Base-by-base conservation (phyloP, 1,140 invertebrate genomes). In the Ectropis grisescens region DNA sequence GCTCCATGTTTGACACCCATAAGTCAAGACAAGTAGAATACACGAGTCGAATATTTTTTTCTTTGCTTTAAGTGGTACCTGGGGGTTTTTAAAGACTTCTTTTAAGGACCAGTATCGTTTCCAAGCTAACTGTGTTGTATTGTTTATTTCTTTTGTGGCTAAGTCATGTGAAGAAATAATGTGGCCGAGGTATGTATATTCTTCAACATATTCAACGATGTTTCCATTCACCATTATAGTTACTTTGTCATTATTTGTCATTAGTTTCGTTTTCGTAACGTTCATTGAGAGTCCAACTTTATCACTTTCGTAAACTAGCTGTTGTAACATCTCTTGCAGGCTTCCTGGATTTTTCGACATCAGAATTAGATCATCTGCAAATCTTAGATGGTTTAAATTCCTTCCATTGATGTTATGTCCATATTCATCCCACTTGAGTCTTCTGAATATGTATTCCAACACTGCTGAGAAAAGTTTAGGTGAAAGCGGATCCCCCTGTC, bases 381-480 rank as follows among this genome's bases (percentile, higher is more conserved):
- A 32, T 38, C 36, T 38, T 10, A 38, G 10, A 11, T 38, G 36
- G n/a, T 31, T 37, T 6, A 26, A n/a, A 4, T 26, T n/a, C n/a
- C n/a, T n/a, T n/a, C 24, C 24, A n/a, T 26, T 26, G 4, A 26
- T 26, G 2, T 26, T 26, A 6, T 7, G 4, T 4, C 24, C 24
- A 26, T n/a, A 26, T 26, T 6, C n/a, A 2, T 4, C n/a, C 6
- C 6, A 26, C 2, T 26, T 3, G 2, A 26, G 6, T 26, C 2
- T 4, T 10, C 24, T 26, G n/a, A 26, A 26, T 26, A n/a, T 10
- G 10, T 10, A 2, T 26, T 26, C 24, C n/a, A 26, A n/a, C 2
- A 10, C n/a, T n/a, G 24, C 24, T 4, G 24, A 26, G n/a, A 26
- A 26, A 6, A 26, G 10, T 26, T 26, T 26, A n/a, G 24, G 24